These are phyloP conservation scores for Octopus sinensis DNA, from an alignment of 1,140 invertebrate genomes.

Conservation along the genomic window DNA sequence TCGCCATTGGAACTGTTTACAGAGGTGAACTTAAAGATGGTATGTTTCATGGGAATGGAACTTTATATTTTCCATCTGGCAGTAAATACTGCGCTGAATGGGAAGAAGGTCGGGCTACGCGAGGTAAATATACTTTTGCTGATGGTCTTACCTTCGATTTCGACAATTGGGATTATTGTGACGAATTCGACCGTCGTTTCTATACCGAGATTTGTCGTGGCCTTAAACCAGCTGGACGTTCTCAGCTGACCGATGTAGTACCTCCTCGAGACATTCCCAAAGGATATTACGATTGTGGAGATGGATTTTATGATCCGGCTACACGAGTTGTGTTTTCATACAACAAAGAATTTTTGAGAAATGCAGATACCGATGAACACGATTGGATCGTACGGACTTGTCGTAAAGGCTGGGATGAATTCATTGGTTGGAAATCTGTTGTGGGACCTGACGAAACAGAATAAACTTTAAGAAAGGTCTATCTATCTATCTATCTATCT, in stretches of 20 bases:
- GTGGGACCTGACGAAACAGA: too few relatives aligned
- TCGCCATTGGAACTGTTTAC: constrained; percentile 57
- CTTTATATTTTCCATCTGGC: constrained; percentile 57
- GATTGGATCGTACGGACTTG: constrained; percentile 57
- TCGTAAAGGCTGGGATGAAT: constrained; percentile 58
- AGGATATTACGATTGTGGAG: constrained; percentile 59
- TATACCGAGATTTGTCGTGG: constrained; percentile 57
- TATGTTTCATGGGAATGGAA: constrained; percentile 59
- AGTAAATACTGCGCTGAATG: constrained; percentile 58
- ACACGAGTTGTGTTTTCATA: constrained; percentile 57
- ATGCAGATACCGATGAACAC: constrained; percentile 59
- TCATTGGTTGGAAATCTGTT: constrained; percentile 39
- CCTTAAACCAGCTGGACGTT: constrained; percentile 55
- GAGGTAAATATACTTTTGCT: constrained; percentile 60
- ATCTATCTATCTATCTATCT: too few relatives aligned
- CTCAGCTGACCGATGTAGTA: constrained; percentile 55
- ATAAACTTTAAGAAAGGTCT: too few relatives aligned
- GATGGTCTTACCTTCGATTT: constrained; percentile 55
- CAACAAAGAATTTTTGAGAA: constrained; percentile 56
- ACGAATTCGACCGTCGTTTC: constrained; percentile 59
- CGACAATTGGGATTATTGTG: constrained; percentile 60
- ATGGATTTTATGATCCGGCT: constrained; percentile 59
- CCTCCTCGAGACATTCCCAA: constrained; percentile 56
- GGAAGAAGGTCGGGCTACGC: constrained; percentile 54
- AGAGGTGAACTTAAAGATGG: constrained; percentile 59